A percentile compares a stretch with the other conserved stretches of the same genome.
Conservation (phyloP, 2,888 invertebrate genomes). For the Tipula unca region DNA sequence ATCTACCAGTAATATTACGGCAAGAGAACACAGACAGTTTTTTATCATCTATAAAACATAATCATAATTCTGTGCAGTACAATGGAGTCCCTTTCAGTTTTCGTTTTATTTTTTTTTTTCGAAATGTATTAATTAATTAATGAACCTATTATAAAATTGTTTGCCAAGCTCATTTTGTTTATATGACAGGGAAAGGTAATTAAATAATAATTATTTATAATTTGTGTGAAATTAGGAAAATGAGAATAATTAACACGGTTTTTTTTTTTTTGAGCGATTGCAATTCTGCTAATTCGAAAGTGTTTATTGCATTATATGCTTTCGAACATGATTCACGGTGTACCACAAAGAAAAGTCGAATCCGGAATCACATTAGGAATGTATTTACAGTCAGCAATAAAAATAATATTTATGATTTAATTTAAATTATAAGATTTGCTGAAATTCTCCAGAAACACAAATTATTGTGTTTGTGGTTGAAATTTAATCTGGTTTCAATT, state of each 20-base stretch:
- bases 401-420: too few relatives aligned
- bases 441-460: too few relatives aligned
- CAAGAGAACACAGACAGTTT: background rate
- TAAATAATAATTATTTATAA: background rate
- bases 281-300: background rate
- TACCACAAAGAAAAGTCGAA: too few relatives aligned
- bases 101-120: background rate
- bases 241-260: background rate
- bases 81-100: background rate
- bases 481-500: too few relatives aligned
- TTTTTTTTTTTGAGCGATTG: background rate
- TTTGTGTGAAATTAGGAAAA: background rate
- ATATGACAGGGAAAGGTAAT: background rate
- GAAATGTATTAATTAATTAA: background rate
- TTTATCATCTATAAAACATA: background rate
- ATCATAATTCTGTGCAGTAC: background rate
- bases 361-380: too few relatives aligned
- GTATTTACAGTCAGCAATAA: too few relatives aligned
- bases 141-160: background rate
- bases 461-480: too few relatives aligned
- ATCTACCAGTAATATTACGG: background rate
- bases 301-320: background rate
- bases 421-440: too few relatives aligned
- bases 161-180: background rate
- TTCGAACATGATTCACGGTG: background rate